Conservation (phyloP, 1,140 invertebrate species). For the Drosophila nikananu region DNA sequence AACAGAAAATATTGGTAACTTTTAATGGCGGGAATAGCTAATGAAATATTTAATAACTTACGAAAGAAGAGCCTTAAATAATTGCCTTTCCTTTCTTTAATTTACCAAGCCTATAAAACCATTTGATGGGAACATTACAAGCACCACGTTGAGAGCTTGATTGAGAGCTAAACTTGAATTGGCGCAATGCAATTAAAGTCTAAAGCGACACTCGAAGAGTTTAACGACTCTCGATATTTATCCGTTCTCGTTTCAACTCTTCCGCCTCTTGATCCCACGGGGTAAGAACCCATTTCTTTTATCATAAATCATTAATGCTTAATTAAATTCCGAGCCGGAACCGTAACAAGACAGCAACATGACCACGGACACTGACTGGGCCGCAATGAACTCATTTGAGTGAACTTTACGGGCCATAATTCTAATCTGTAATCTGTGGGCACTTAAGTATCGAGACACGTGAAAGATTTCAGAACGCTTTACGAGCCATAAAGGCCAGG, state of each 20-base stretch:
- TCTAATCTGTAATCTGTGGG: slow-evolving; percentile 73
- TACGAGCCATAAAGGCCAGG: slow-evolving; percentile 45
- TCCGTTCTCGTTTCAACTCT: slow-evolving; percentile 26
- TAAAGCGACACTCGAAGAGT: slow-evolving; percentile 19
- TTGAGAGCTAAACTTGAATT: slow-evolving; percentile 14
- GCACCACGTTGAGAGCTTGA: background rate
- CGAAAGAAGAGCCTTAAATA: background rate
- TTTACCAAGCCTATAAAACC: background rate
- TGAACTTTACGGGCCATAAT: slow-evolving; percentile 68
- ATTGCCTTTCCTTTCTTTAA: background rate
- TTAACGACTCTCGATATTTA: slow-evolving; percentile 24
- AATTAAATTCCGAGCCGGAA: slow-evolving; percentile 71
- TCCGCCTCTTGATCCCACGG: slow-evolving; percentile 18
- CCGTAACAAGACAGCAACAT: slow-evolving; percentile 42
- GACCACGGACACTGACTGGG: slow-evolving; percentile 19
- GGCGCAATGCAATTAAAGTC: slow-evolving; percentile 24
- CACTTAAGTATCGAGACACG: slow-evolving; percentile 44
- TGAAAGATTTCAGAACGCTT: slow-evolving; percentile 57
- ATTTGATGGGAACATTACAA: background rate
- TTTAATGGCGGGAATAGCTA: background rate
- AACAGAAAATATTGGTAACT: background rate
- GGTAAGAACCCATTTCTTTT: slow-evolving; percentile 35
- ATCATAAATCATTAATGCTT: slow-evolving; percentile 68
- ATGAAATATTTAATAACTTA: background rate
- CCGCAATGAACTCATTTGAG: slow-evolving; percentile 64